Evolutionary conservation across 2,113 vertebrate species (phyloP), one percentile per base, ranked within the genome.

Genomic region (Monopterus albus): DNA sequence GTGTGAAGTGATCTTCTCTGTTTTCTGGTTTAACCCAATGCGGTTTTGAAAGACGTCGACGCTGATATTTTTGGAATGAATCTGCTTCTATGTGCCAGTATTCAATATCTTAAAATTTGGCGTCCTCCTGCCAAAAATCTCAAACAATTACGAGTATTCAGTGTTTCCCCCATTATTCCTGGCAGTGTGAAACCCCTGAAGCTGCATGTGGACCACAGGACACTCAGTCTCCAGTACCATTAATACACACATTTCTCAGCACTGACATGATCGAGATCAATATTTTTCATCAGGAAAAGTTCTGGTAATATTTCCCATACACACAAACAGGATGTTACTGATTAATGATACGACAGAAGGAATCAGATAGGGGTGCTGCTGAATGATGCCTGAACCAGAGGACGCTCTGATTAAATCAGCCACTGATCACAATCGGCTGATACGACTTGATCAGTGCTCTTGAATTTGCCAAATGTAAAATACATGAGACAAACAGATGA

Each of bases 131-230:
- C 65, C 60, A 79, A 66, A 57, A 50, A 25, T 20, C 31, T 61
- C 43, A 53, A 81, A 67, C 56, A 62, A 78, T 78, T 62, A 58
- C 50, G 57, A 61, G 39, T 35, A 43, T 65, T 76, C 68, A 72
- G 76, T 45, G 60, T 72, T 66, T 46, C 76, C 66, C 66, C 50
- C 23, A 56, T 69, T 80, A 65, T 66, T 77, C 60, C 56, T 77
- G 49, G 72, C 77, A 42, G 47, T 3, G 50, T n/a, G 50, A 38
- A 57, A 43, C 50, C n/a, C 39, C 49, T 56, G 36, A 56, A 51
- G 72, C 72, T 25, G 66, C 53, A 0, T 4, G 38, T 18, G 15
- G 36, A 31, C 36, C 64, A 39, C 56, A 51, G 26, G 38, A 33
- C 40, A n/a, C n/a, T n/a, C n/a, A n/a, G n/a, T 1, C 46, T 49